Evolutionary conservation across 2,888 invertebrate genomes (phyloP).

Genomic region (Sphaerophoria taeniata): DNA sequence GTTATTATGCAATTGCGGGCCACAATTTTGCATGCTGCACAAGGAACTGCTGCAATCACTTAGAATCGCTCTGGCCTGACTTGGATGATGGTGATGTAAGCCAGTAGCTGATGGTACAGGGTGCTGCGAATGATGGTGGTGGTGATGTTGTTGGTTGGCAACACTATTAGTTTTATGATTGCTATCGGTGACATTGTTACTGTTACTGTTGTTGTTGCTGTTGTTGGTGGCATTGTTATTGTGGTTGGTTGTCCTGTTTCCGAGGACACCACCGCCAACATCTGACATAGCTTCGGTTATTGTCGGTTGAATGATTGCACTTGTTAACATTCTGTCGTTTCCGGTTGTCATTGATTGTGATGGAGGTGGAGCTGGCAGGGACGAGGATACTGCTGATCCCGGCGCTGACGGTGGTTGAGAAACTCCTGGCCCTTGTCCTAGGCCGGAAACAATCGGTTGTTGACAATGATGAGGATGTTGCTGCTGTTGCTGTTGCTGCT

Average conservation of each 20-base stretch:
- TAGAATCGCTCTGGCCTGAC: slow-evolving; percentile 65
- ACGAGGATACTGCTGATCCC: background rate
- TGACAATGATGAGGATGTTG: slow-evolving; percentile 77
- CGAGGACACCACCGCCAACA: slow-evolving; percentile 76
- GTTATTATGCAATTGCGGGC: slow-evolving; percentile 76
- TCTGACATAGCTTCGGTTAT: slow-evolving; percentile 75
- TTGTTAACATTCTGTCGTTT: slow-evolving; percentile 83
- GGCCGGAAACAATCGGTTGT: slow-evolving; percentile 76
- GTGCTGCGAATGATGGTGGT: slow-evolving; percentile 72
- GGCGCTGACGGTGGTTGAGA: slow-evolving; percentile 32
- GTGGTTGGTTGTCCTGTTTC: slow-evolving; percentile 76
- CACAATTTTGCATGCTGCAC: slow-evolving; percentile 72
- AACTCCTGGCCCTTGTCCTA: slow-evolving; percentile 73
- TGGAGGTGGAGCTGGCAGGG: slow-evolving; percentile 75
- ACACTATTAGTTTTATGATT: slow-evolving; percentile 75
- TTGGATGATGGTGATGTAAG: slow-evolving; percentile 37
- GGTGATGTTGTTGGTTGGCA: slow-evolving; percentile 63
- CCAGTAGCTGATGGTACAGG: slow-evolving; percentile 42
- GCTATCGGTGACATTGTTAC: slow-evolving; percentile 75
- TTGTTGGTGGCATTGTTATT: slow-evolving; percentile 72
- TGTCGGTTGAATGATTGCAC: slow-evolving; percentile 78
- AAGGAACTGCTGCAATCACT: slow-evolving; percentile 73
- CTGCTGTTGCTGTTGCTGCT: slow-evolving; percentile 69
- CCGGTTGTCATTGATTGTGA: slow-evolving; percentile 80
- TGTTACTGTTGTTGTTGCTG: slow-evolving; percentile 55